phyloP scores from a whole-genome alignment of 2,113 vertebrate species.

The Sebastes schlegelii region DNA sequence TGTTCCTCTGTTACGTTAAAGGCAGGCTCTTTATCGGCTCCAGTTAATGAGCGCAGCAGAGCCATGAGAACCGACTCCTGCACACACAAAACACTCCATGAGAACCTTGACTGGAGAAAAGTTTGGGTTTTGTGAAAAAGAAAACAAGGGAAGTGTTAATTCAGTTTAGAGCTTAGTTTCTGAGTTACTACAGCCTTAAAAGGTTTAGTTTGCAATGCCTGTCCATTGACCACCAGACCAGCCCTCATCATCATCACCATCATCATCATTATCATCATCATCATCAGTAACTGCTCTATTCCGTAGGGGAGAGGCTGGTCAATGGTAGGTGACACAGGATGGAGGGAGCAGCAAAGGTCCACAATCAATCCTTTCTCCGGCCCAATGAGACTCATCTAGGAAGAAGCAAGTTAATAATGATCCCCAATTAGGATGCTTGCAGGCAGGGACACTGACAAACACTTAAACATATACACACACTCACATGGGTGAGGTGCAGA shows the following conservation, averaged over 20 bases:
- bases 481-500: slow-evolving; percentile 3
- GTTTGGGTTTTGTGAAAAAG: not conserved
- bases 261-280: slow-evolving; percentile 64
- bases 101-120: slow-evolving; percentile 52
- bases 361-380: slow-evolving; percentile 72
- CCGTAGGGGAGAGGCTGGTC: slow-evolving; percentile 62
- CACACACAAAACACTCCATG: slow-evolving; percentile 54
- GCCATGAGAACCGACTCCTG: slow-evolving; percentile 71
- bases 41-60: slow-evolving; percentile 59
- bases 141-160: slow-evolving; percentile 2
- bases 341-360: slow-evolving; percentile 48
- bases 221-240: slow-evolving; percentile 59
- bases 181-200: slow-evolving; percentile 4
- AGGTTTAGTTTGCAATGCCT: slow-evolving; percentile 32
- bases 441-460: slow-evolving; percentile 16
- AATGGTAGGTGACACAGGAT: slow-evolving; percentile 71
- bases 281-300: slow-evolving; percentile 64
- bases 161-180: slow-evolving; percentile 23
- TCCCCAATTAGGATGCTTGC: slow-evolving; percentile 67
- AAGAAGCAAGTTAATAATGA: slow-evolving; percentile 75
- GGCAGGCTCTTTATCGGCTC: slow-evolving; percentile 74
- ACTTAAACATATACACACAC: slow-evolving; percentile 23
- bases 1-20: slow-evolving; percentile 71
- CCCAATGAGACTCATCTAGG: slow-evolving; percentile 73
- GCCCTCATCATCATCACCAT: slow-evolving; percentile 59